Evolutionary conservation across 2,888 invertebrate species (phyloP).

Genomic region (Hypena proboscidalis): DNA sequence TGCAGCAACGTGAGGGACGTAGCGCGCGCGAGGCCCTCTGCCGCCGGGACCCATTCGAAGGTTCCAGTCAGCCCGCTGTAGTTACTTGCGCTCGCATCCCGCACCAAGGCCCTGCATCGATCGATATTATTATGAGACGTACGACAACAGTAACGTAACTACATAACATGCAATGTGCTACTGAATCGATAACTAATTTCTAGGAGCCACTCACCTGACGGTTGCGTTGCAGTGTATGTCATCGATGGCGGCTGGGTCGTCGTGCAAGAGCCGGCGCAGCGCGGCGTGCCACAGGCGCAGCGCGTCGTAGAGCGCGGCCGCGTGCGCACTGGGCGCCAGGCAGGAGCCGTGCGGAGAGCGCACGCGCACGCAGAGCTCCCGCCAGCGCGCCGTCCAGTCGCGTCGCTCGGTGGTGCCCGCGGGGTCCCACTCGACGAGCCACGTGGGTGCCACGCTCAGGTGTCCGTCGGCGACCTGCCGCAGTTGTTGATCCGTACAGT

Average conservation of each 20-base stretch:
- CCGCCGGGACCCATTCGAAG: slow-evolving; percentile 56
- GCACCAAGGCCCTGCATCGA: slow-evolving; percentile 50
- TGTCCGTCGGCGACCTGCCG: slow-evolving; percentile 51
- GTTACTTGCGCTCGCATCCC: slow-evolving; percentile 45
- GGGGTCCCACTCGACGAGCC: slow-evolving; percentile 55
- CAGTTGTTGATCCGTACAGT: slow-evolving; percentile 63
- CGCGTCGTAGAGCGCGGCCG: slow-evolving; percentile 70
- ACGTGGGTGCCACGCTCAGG: slow-evolving; percentile 58
- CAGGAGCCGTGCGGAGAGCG: slow-evolving; percentile 26
- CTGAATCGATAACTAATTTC: neutral
- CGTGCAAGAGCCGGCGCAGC: slow-evolving; percentile 49
- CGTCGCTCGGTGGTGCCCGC: slow-evolving; percentile 38
- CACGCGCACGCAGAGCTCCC: slow-evolving; percentile 13
- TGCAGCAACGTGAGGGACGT: slow-evolving; percentile 76
- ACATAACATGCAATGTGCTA: neutral
- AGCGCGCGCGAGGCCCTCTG: slow-evolving; percentile 18
- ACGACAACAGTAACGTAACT: too few relatives aligned
- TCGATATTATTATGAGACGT: too few relatives aligned
- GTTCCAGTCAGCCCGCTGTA: slow-evolving; percentile 65
- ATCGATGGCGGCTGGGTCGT: slow-evolving; percentile 53
- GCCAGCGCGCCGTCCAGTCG: slow-evolving; percentile 15
- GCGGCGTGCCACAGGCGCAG: slow-evolving; percentile 65
- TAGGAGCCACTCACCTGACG: slow-evolving; percentile 45
- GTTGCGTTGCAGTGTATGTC: slow-evolving; percentile 59
- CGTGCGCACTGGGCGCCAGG: slow-evolving; percentile 45